Base-by-base conservation (phyloP, 2,797 vertebrate genomes). In the Zenarchopterus dispar region DNA sequence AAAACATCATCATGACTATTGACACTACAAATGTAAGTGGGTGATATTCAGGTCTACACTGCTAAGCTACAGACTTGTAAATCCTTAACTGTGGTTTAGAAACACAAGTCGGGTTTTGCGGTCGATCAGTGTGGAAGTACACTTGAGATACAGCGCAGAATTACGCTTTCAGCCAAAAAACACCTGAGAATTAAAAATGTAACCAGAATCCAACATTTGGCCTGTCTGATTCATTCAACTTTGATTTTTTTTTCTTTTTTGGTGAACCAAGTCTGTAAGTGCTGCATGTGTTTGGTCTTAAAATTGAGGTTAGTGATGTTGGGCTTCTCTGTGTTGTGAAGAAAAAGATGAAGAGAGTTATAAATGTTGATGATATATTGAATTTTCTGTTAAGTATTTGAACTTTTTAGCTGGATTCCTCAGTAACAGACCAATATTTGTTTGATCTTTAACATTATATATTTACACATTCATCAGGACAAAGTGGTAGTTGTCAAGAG, bases 101-200 rank as follows among this genome's bases (percentile, higher is more conserved):
- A 22, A 54, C 46, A 72, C 13, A 49, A 55, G 59, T 68, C 68
- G 46, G 66, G 74, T 73, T 82, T 79, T 68, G 67, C 55, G 70
- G 47, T 68, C 56, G 56, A 42, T 81, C 28, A 11, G 33, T 67
- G 53, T 67, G 17, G 70, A 66, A 23, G 46, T 60, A 53, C 75
- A 70, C 44, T 49, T 31, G 16, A 72, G 65, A 21, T 52, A 46
- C 36, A 55, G 23, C 58, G 45, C 51, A 62, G 51, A 74, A 48
- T 70, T 67, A 41, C 69, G 64, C 69, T 84, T 75, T 78, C 26
- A 73, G 81, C 75, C 81, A 84, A 74, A 78, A n/a, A 80, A 65
- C 54, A 65, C 18, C 42, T 58, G 57, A 77, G 50, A 68, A 86
- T 82, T 72, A 87, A 89, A 86, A 26, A 64, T 77, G 50, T 84